Conservation (phyloP, 1,140 invertebrate genomes). For the Nymphalis io region DNA sequence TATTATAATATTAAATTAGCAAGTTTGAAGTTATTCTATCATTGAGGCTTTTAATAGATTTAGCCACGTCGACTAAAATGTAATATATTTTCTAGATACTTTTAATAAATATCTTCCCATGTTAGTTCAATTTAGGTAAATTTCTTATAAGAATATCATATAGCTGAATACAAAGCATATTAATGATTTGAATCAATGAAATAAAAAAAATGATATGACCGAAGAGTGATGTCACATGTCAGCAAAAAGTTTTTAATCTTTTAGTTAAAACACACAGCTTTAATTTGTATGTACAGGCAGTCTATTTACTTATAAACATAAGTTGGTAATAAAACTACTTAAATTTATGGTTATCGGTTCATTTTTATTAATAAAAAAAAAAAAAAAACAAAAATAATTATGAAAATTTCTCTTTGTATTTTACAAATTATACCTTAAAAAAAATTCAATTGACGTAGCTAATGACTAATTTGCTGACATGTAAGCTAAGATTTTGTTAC, state of each 20-base stretch:
- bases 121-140: constrained; percentile 27
- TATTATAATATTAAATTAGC: constrained; percentile 22
- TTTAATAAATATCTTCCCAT: constrained; percentile 18
- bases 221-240: constrained; percentile 7
- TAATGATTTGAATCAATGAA: not conserved
- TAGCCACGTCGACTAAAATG: constrained; percentile 44
- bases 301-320: too few species aligned
- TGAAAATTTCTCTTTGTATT: not conserved
- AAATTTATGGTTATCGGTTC: too few species aligned
- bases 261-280: not conserved
- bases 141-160: constrained; percentile 17
- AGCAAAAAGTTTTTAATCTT: not conserved
- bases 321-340: too few species aligned
- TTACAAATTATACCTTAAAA: not conserved
- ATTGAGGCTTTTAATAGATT: constrained; percentile 53
- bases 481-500: constrained; percentile 38
- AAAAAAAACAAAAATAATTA: not conserved
- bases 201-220: not conserved
- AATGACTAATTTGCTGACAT: constrained; percentile 24
- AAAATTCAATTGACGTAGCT: not conserved
- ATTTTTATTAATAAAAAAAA: not conserved
- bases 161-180: constrained; percentile 3
- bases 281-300: too few species aligned
- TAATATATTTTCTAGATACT: constrained; percentile 20
- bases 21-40: constrained; percentile 63